Base-by-base conservation (phyloP, 2,797 vertebrate genomes). In the Diplodus sargus region DNA sequence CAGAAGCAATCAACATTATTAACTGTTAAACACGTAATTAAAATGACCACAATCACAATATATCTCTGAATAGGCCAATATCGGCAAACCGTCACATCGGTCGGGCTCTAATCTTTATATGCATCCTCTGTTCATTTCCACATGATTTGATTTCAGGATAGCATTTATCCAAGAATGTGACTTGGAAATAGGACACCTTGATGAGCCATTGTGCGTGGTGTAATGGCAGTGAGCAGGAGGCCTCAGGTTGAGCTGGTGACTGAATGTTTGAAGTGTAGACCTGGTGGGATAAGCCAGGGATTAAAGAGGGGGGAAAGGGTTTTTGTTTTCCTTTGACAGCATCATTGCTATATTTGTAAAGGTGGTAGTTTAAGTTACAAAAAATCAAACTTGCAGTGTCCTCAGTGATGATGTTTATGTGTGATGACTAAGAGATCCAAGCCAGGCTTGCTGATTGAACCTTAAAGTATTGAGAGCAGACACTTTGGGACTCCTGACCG, bases 101-200 rank as follows among this genome's bases (percentile, higher is more conserved):
- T 39, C 39, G 10, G 39, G 39, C 34, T 39, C 8, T 39, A 39
- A 39, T 48, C 51, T 54, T 62, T 56, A 45, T 72, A 20, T 39
- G 39, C 39, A 70, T 70, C 87, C 62, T 85, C 59, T 75, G 43
- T 63, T 74, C 64, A 80, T 79, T 72, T 82, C 74, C 79, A 78
- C 76, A 58, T 75, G 70, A 78, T 83, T 83, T 82, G 65, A 81
- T 82, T 84, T 86, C 81, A 85, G 68, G 62, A 66, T 42, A 62
- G 65, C 59, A 62, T 85, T 87, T 62, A 78, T 81, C 70, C 67
- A 88, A 78, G 79, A 85, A 87, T 88, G 83, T 45, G 59, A 65
- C 62, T 91, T 76, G 79, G 90, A 90, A 89, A 87, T 70, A 78
- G 62, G 82, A 76, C 74, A 81, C 81, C 74, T 78, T 83, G 69